Evolutionary conservation across 2,797 vertebrate genomes (phyloP).

Genomic region (Enteromius paludinosus): DNA sequence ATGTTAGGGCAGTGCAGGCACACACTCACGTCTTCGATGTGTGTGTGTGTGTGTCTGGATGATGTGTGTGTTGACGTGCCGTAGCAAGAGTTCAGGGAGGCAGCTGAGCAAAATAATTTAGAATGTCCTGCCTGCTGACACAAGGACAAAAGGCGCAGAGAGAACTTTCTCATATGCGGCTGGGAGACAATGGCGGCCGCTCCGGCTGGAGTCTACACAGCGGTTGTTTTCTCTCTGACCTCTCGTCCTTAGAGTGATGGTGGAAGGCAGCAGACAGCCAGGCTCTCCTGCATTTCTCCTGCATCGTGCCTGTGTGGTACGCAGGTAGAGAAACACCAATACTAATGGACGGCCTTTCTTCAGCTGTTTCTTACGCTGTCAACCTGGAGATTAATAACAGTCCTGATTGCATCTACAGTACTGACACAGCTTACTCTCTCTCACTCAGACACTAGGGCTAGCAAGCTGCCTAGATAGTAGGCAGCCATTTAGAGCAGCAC

Average conservation of each 20-base stretch:
- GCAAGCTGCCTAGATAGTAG: background rate
- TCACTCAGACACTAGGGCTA: background rate
- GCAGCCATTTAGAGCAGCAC: background rate
- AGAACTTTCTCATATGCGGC: constrained; percentile 80
- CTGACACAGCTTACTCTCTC: constrained; percentile 23
- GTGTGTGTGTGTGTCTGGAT: constrained; percentile 69
- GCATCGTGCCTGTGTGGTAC: constrained; percentile 40
- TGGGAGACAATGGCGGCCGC: constrained; percentile 77
- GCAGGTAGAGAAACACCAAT: constrained; percentile 54
- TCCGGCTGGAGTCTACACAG: constrained; percentile 78
- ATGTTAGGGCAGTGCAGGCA: constrained; percentile 43
- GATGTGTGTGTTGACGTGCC: constrained; percentile 83
- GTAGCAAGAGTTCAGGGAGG: constrained; percentile 84
- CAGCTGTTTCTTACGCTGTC: constrained; percentile 41
- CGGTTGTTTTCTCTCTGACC: constrained; percentile 81
- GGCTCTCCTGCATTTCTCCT: constrained; percentile 59
- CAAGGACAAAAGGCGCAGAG: constrained; percentile 82
- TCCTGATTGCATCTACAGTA: constrained; percentile 56
- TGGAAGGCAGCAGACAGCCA: constrained; percentile 60
- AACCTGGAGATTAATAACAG: constrained; percentile 60
- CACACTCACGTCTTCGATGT: constrained; percentile 40
- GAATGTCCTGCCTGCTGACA: constrained; percentile 85
- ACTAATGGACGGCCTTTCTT: constrained; percentile 55
- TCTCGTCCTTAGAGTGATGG: constrained; percentile 73
- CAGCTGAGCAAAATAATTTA: constrained; percentile 87